Conservation (phyloP, 2,888 invertebrate species). For the Drosophila fungiperda region DNA sequence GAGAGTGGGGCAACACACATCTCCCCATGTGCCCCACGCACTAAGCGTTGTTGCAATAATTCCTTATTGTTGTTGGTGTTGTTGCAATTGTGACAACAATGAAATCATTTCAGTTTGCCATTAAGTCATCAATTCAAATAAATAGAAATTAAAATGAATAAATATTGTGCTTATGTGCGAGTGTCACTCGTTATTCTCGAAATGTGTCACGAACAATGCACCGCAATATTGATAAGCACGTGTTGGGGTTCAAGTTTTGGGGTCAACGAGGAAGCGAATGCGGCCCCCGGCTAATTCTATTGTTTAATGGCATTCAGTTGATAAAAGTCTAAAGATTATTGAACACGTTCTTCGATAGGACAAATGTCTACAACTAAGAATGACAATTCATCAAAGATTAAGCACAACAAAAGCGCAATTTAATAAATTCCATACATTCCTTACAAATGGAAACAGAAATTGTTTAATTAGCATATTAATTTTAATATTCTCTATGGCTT, state of each 20-base stretch:
- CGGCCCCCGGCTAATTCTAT: conserved; percentile 48
- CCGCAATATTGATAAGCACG: conserved; percentile 71
- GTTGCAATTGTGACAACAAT: conserved; percentile 70
- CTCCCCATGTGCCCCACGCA: background rate
- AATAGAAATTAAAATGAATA: conserved; percentile 73
- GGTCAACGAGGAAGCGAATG: conserved; percentile 71
- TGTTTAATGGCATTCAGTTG: conserved; percentile 60
- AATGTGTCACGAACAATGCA: conserved; percentile 68
- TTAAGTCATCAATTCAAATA: conserved; percentile 81
- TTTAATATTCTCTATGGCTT: background rate
- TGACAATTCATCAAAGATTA: conserved; percentile 3
- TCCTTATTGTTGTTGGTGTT: conserved; percentile 55
- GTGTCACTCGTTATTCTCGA: conserved; percentile 44
- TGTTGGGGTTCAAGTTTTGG: conserved; percentile 65
- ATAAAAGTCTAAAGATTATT: conserved; percentile 44
- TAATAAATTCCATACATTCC: background rate
- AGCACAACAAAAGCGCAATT: background rate
- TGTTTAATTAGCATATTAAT: conserved; percentile 6
- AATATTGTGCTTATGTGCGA: conserved; percentile 53
- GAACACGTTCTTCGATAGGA: conserved; percentile 36
- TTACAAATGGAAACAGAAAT: background rate
- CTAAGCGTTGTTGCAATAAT: conserved; percentile 21
- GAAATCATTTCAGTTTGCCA: conserved; percentile 62
- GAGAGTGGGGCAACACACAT: conserved; percentile 14
- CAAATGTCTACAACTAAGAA: conserved; percentile 16